Conservation (phyloP, 2,888 invertebrate genomes). For the Eupithecia tripunctaria region DNA sequence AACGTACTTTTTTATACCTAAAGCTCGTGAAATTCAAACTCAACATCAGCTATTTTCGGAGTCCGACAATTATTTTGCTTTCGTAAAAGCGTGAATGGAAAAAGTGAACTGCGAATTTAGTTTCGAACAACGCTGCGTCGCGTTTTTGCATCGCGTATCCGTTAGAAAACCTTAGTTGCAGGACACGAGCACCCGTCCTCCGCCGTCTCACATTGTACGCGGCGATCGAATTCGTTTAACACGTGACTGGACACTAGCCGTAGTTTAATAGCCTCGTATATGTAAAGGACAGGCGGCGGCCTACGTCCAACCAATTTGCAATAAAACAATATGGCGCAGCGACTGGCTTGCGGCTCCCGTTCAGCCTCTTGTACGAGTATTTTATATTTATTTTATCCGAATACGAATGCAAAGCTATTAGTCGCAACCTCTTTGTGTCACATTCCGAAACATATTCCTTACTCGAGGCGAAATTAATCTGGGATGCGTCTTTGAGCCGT, state of each 20-base stretch:
- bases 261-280: slow-evolving; percentile 83
- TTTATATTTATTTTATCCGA: slow-evolving; percentile 68
- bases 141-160: slow-evolving; percentile 53
- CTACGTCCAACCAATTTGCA: slow-evolving; percentile 83
- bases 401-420: slow-evolving; percentile 62
- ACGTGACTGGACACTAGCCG: slow-evolving; percentile 80
- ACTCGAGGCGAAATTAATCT: slow-evolving; percentile 61
- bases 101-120: slow-evolving; percentile 43
- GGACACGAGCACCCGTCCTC: slow-evolving; percentile 50
- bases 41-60: slow-evolving; percentile 31
- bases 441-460: slow-evolving; percentile 58
- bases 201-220: slow-evolving; percentile 70
- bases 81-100: slow-evolving; percentile 30
- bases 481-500: slow-evolving; percentile 47
- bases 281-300: slow-evolving; percentile 82
- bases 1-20: background rate
- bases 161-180: slow-evolving; percentile 57
- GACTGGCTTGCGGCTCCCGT: slow-evolving; percentile 63
- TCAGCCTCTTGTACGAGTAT: slow-evolving; percentile 56
- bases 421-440: slow-evolving; percentile 64
- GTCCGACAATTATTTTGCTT: slow-evolving; percentile 25
- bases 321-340: slow-evolving; percentile 82
- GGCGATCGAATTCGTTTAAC: slow-evolving; percentile 82
- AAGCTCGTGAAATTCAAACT: background rate
- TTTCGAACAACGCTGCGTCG: slow-evolving; percentile 42